Base-by-base conservation (phyloP, 2,797 vertebrate genomes). In the Chelmon rostratus region DNA sequence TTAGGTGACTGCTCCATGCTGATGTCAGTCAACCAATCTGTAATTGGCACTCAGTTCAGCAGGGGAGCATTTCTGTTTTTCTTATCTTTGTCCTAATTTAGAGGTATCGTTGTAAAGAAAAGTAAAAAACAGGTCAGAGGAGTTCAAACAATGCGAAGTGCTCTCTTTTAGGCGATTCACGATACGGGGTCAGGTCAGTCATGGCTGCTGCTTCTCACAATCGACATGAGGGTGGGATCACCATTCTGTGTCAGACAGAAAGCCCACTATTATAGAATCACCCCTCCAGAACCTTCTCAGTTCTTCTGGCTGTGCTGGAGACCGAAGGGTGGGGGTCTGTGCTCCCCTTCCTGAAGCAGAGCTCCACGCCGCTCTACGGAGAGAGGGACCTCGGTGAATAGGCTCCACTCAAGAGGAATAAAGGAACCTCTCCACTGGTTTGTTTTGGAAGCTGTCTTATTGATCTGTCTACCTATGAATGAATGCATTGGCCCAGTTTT, bases 371-470 rank as follows among this genome's bases (percentile, higher is more conserved):
- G 58, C 88, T 87, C 78, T 79, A 70, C 76, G 79, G 80, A 88
- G 90, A 93, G 76, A 89, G 78, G 78, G 77, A 90, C 78, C 74
- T 68, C 59, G 13, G 75, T 95, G 93, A 95, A 95, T 94, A 82
- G 93, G 79, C 69, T 59, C 90, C 88, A 90, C 92, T 94, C 88
- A 72, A 83, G 78, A 76, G 76, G 90, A 90, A 94, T 89, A 94
- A 95, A 95, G 84, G 87, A 88, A 75, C 86, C 92, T 91, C 93
- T 94, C 90, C 86, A 92, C 83, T 76, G 91, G 93, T 95, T 94
- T 95, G 93, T 96, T 95, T 94, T 94, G 93, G 93, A 94, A 93
- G 92, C 92, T 91, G 90, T 95, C 92, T 94, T 93, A 95, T 94
- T 95, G 93, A 95, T 95, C 93, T 87, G 90, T 91, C 91, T 89